Base-by-base conservation (phyloP, 2,113 vertebrate species). In the Empidonax traillii region DNA sequence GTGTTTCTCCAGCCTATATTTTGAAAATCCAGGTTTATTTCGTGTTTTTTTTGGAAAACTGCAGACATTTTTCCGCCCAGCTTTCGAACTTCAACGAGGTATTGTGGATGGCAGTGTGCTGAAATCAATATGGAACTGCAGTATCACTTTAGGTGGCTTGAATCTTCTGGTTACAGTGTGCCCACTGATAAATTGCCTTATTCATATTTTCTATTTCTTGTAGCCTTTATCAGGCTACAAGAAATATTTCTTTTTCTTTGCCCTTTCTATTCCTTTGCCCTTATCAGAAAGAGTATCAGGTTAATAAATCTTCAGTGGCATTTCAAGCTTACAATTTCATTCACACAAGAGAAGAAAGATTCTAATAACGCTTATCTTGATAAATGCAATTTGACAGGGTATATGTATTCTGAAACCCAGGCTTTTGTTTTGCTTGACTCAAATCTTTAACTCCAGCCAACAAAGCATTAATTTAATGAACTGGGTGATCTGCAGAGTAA, bases 261-360 rank as follows among this genome's bases (percentile, higher is more conserved):
- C 86, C 90, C 59, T 94, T 94, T 94, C 71, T 94, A 67, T 89
- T 89, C 92, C 85, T 94, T 89, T 89, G 95, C 93, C 92, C 94
- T 97, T 97, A 97, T 97, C 97, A 96, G 73, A 90, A 85, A 44
- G 41, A 92, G 69, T 91, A 97, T 96, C 91, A 63, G 83, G 93
- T 96, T 97, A 97, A 97, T 97, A 96, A 96, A 97, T 97, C 94
- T 96, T 95, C 92, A 84, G 93, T 96, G 96, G 94, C 97, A 96
- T 96, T 97, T 97, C 84, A 95, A 94, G 94, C 96, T 96, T 86
- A 96, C 87, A 58, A 47, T 96, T 97, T 96, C 96, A 95, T 97
- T 97, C 96, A 97, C 79, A 96, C 88, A 47, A 93, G 75, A 95
- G 66, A 94, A 96, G 96, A 96, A 96, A 90, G 88, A 90, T 96